Evolutionary conservation across 2,888 invertebrate genomes (phyloP).

Genomic region (Hybos culiciformis): DNA sequence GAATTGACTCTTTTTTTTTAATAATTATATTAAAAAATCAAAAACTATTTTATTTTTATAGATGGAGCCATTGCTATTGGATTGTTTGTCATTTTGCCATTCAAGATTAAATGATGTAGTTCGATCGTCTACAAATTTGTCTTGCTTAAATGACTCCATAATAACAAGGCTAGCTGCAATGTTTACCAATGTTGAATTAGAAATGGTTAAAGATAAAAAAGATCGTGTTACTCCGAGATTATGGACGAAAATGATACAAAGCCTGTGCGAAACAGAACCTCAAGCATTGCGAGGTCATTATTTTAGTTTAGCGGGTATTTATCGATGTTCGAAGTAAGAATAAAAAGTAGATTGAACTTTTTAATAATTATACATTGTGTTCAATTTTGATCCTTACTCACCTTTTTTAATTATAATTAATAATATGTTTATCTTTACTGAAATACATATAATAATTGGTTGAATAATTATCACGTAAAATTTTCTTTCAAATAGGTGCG

Average conservation of each 20-base stretch:
- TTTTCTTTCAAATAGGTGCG: conserved; percentile 44
- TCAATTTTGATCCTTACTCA: background rate
- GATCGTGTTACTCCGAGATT: conserved; percentile 77
- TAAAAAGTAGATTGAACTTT: background rate
- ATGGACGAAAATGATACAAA: conserved; percentile 69
- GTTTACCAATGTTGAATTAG: conserved; percentile 78
- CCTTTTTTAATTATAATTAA: conserved; percentile 3
- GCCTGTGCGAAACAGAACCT: conserved; percentile 59
- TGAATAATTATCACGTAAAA: conserved; percentile 2
- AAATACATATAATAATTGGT: conserved; percentile 4
- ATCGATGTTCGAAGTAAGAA: conserved; percentile 48
- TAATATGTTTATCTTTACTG: too few species aligned
- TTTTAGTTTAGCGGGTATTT: conserved; percentile 63
- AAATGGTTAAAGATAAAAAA: conserved; percentile 69
- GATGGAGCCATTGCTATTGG: conserved; percentile 81
- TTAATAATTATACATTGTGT: background rate
- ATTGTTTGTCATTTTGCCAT: conserved; percentile 77
- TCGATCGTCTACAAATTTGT: conserved; percentile 70
- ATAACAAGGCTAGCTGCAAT: conserved; percentile 65
- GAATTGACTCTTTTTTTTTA: background rate
- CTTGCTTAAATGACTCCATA: conserved; percentile 71
- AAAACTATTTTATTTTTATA: conserved; percentile 28
- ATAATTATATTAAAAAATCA: background rate
- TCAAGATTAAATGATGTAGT: conserved; percentile 76
- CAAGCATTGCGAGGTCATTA: conserved; percentile 68